These are phyloP conservation scores for Achatina immaculata DNA, from an alignment of 1,140 invertebrate species.

Conservation along the genomic window DNA sequence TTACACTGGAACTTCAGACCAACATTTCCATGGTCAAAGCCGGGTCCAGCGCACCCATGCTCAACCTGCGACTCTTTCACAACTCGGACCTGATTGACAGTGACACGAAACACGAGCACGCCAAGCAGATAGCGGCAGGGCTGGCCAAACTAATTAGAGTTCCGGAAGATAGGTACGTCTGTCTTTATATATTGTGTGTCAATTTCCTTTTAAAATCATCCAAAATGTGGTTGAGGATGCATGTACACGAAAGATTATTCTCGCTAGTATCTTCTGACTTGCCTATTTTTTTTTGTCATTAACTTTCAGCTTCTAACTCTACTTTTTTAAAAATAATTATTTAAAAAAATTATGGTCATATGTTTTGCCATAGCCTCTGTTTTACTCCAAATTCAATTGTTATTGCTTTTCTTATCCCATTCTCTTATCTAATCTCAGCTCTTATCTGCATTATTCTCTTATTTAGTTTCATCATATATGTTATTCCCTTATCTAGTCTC, in stretches of 20 bases:
- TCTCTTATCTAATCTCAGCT: too few relatives aligned
- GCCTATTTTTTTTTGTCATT: not conserved
- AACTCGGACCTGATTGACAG: conserved; percentile 19
- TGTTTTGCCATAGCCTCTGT: too few relatives aligned
- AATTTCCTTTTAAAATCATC: not conserved
- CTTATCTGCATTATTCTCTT: too few relatives aligned
- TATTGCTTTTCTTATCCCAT: too few relatives aligned
- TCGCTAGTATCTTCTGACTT: not conserved
- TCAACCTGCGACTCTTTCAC: conserved; percentile 27
- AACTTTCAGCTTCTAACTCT: not conserved
- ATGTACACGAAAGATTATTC: not conserved
- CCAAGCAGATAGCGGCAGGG: conserved; percentile 1
- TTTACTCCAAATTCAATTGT: too few relatives aligned
- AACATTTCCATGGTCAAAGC: conserved; percentile 13
- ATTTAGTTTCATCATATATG: too few relatives aligned
- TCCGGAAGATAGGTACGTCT: conserved; percentile 21
- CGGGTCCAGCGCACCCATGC: conserved; percentile 9
- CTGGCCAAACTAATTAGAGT: conserved; percentile 19
- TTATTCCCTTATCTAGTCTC: too few relatives aligned
- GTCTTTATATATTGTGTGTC: not conserved
- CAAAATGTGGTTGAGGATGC: not conserved
- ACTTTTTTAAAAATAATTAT: not conserved
- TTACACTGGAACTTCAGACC: conserved; percentile 25
- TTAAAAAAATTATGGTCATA: not conserved
- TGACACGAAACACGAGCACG: conserved; percentile 3